Evolutionary conservation across 2,797 vertebrate species (phyloP), one percentile per base, ranked within the genome.

Genomic region (Sphenopsis melanotis): DNA sequence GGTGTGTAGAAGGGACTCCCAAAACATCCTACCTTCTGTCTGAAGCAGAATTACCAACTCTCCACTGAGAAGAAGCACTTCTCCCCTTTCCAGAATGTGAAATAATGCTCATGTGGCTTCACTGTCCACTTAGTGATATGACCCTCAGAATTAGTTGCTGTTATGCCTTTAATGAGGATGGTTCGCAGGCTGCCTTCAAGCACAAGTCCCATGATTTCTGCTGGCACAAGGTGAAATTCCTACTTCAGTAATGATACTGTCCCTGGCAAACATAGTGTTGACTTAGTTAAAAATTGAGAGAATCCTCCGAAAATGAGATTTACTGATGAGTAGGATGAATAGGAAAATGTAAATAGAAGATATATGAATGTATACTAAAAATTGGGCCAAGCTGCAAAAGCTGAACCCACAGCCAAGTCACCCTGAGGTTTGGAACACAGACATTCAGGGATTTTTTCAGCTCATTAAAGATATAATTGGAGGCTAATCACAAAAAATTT

Each of bases 211-310:
- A 83, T 92, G 84, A 96, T 50, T 94, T 89, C 85, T 94, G 22
- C 83, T 94, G 95, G 93, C 85, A 93, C 65, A 90, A 93, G 89
- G 93, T 86, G 65, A 78, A 96, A 95, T 93, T 96, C 91, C 83
- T 93, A 13, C 46, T 78, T 93, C 87, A 69, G 50, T 86, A 91
- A 96, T 61, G 64, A 94, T 87, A 85, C 82, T 88, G 64, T 71
- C 75, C 72, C 89, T 93, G 91, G 87, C 89, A 93, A 94, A 75
- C 24, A 23, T 10, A 50, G 44, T 61, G 53, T 96, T 96, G 89
- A 94, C 72, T 88, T 93, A 75, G 61, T 83, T 88, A 93, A 86
- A 94, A 93, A 83, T 26, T 56, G 34, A 86, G 69, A 83, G 37
- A 81, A 81, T 93, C 93, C 82, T 86, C 91, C 69, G 82, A 94